A percentile compares a stretch with the other conserved stretches of the same genome.
Evolutionary conservation across 1,140 invertebrate species (phyloP).

Genomic region (Mesaphorura yosii): DNA sequence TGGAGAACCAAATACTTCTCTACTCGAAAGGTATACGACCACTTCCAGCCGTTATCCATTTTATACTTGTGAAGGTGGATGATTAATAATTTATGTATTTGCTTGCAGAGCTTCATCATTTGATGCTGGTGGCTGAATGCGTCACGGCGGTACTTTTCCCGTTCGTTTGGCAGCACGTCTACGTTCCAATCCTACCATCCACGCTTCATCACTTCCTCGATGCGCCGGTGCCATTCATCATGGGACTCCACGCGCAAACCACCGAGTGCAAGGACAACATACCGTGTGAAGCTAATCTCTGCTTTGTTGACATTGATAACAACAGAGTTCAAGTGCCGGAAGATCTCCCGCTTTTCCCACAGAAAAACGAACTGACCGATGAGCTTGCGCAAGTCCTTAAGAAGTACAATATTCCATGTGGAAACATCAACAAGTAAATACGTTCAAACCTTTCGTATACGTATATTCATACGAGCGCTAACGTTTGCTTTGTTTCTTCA

Average conservation of each 20-base stretch:
- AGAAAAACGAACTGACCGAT: constrained; percentile 68
- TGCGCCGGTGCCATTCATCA: constrained; percentile 96
- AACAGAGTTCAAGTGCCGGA: constrained; percentile 85
- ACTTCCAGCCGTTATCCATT: background rate
- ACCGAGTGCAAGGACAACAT: constrained; percentile 43
- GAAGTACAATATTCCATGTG: constrained; percentile 49
- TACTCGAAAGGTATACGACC: constrained; percentile 63
- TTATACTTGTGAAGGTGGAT: constrained; percentile 7
- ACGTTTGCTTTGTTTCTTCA: constrained; percentile 12
- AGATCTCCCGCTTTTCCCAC: constrained; percentile 85
- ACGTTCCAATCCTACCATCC: constrained; percentile 93
- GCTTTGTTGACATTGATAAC: constrained; percentile 91
- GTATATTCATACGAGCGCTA: background rate
- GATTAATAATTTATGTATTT: background rate
- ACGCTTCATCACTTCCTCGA: constrained; percentile 93
- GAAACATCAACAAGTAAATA: constrained; percentile 32
- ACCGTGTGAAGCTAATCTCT: constrained; percentile 69
- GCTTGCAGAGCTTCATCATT: constrained; percentile 70
- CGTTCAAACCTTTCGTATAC: background rate
- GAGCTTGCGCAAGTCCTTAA: constrained; percentile 72
- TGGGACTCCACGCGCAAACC: constrained; percentile 60
- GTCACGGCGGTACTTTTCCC: constrained; percentile 82
- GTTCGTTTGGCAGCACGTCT: constrained; percentile 96
- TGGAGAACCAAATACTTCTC: constrained; percentile 93
- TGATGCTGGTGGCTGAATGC: constrained; percentile 95